Percentiles rank a stretch among this genome's conserved stretches.
Evolutionary conservation across 2,113 vertebrate genomes (phyloP).

Genomic region (Cavia aperea): DNA sequence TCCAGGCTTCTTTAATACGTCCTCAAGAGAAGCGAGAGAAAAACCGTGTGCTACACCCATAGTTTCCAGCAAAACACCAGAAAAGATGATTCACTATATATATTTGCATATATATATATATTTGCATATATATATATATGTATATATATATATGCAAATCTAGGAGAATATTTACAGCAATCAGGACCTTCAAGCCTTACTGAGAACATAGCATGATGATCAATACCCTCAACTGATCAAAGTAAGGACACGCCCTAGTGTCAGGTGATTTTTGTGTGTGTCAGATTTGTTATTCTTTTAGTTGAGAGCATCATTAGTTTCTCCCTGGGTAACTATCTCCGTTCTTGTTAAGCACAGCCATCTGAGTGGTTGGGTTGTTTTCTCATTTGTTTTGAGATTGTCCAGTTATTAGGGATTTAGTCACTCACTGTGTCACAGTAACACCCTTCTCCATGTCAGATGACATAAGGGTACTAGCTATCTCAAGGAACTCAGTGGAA

Average conservation of each 20-base stretch:
- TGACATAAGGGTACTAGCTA: background rate
- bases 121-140: too few species aligned
- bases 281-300: conserved; percentile 2
- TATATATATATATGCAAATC: background rate
- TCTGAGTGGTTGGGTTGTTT: background rate
- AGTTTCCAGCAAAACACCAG: background rate
- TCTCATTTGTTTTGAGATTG: background rate
- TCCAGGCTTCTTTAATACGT: background rate
- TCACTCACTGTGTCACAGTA: background rate
- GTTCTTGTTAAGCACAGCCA: background rate
- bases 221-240: background rate
- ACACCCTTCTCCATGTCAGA: conserved; percentile 35
- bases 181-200: background rate
- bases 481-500: conserved; percentile 37
- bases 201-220: background rate
- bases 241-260: background rate
- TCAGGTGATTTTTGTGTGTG: background rate
- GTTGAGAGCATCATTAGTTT: background rate
- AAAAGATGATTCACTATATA: background rate
- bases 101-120: background rate
- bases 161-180: background rate
- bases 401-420: conserved; percentile 32
- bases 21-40: background rate
- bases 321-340: background rate
- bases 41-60: background rate